A percentile compares a stretch with the other conserved stretches of the same genome.
Evolutionary conservation across 2,888 invertebrate species (phyloP).

Genomic region (Zelleria hepariella): DNA sequence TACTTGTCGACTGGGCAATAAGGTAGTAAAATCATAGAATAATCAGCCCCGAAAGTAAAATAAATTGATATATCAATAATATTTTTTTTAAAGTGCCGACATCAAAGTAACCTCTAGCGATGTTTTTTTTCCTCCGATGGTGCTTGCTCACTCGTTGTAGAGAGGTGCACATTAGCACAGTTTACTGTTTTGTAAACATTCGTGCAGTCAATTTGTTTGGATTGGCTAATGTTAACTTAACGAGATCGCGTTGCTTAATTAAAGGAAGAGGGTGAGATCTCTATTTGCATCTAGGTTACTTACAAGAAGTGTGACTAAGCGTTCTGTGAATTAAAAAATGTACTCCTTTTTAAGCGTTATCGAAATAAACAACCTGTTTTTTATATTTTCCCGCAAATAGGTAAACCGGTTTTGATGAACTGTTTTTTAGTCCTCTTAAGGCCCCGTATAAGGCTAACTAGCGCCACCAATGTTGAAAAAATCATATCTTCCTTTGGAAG

Average conservation of each 20-base stretch:
- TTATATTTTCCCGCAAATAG: background rate
- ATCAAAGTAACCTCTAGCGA: background rate
- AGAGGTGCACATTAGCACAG: background rate
- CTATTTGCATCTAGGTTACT: background rate
- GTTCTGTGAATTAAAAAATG: background rate
- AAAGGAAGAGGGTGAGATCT: background rate
- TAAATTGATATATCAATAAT: too few species aligned
- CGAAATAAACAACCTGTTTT: background rate
- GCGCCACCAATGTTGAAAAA: too few species aligned
- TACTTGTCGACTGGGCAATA: too few species aligned
- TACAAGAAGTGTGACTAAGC: background rate
- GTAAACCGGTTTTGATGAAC: background rate
- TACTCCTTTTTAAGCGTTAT: background rate
- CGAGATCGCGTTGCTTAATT: background rate
- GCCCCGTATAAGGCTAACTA: too few species aligned
- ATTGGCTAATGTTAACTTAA: background rate
- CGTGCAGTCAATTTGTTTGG: background rate
- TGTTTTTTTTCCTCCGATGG: background rate
- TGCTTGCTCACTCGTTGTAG: background rate
- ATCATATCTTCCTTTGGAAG: too few species aligned
- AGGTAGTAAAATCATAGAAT: too few species aligned
- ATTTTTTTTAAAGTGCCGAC: too few species aligned
- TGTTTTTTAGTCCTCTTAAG: too few species aligned
- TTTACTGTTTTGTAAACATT: constrained; percentile 1
- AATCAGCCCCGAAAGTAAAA: too few species aligned